These are phyloP conservation scores for Ciconia boyciana DNA, from an alignment of 2,113 vertebrate species.

Conservation along the genomic window DNA sequence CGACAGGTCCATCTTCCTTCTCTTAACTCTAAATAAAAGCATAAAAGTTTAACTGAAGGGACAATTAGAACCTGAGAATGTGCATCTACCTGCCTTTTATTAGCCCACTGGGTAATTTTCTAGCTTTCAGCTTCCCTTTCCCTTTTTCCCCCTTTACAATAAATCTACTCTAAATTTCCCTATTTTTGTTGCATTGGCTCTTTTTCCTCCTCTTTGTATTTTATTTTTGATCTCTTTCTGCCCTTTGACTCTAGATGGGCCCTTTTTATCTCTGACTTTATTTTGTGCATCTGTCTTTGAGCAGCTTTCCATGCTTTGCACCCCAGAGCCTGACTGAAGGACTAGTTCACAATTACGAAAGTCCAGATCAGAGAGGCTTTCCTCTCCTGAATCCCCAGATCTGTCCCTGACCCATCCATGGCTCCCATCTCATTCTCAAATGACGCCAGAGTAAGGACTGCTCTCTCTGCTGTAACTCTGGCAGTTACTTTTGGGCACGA, in stretches of 20 bases:
- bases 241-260: background rate
- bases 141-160: background rate
- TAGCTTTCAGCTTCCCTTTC: background rate
- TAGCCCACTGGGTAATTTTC: background rate
- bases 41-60: background rate
- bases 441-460: background rate
- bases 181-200: background rate
- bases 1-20: background rate
- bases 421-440: background rate
- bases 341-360: background rate
- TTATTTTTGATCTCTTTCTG: background rate
- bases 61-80: background rate
- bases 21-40: background rate
- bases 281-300: background rate
- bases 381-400: background rate
- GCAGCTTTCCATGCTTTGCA: background rate
- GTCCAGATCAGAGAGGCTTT: background rate
- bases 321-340: background rate
- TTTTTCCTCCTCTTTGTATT: background rate
- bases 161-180: background rate
- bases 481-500: background rate
- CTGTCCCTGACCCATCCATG: background rate
- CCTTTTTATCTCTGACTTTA: background rate
- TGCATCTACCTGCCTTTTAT: background rate
- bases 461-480: background rate